phyloP scores from a whole-genome alignment of 2,888 invertebrate species.

The Liopterus haemorrhoidalis region DNA sequence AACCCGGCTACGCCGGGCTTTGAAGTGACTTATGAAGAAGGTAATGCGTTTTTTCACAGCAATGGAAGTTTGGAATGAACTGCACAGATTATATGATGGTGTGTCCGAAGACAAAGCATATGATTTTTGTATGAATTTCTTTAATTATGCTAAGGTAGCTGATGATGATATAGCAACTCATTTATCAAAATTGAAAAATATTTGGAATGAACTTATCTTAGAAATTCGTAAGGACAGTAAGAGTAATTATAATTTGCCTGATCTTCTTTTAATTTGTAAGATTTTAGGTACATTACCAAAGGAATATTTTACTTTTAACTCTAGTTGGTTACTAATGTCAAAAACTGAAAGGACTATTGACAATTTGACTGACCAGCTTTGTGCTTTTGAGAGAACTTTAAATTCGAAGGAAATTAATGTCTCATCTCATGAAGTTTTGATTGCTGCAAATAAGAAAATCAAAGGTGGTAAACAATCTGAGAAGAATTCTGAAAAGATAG shows the following conservation, averaged over 20 bases:
- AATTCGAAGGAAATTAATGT: neutral
- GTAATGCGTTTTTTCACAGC: constrained; percentile 26
- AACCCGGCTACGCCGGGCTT: too few relatives aligned
- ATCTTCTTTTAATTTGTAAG: constrained; percentile 21
- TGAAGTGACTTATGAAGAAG: too few relatives aligned
- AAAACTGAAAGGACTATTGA: constrained; percentile 16
- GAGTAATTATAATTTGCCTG: constrained; percentile 6
- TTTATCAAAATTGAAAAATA: constrained; percentile 18
- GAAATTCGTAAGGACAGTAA: constrained; percentile 4
- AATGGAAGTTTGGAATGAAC: constrained; percentile 27
- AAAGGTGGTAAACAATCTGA: neutral
- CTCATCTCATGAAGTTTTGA: constrained; percentile 2
- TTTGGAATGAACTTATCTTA: constrained; percentile 6
- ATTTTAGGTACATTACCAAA: constrained; percentile 20
- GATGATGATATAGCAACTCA: constrained; percentile 23
- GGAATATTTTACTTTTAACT: constrained; percentile 22
- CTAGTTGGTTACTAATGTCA: constrained; percentile 18
- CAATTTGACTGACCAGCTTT: constrained; percentile 20
- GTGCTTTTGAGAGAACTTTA: constrained; percentile 20
- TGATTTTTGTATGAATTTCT: constrained; percentile 28
- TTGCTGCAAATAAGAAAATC: neutral
- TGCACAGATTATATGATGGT: constrained; percentile 27
- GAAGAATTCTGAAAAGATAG: constrained; percentile 5
- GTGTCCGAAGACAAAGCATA: constrained; percentile 25
- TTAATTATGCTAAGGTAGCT: constrained; percentile 16